A percentile compares a stretch with the other conserved stretches of the same genome.
phyloP scores from a whole-genome alignment of 2,113 vertebrate species.

The Orientallactaga bullata region DNA sequence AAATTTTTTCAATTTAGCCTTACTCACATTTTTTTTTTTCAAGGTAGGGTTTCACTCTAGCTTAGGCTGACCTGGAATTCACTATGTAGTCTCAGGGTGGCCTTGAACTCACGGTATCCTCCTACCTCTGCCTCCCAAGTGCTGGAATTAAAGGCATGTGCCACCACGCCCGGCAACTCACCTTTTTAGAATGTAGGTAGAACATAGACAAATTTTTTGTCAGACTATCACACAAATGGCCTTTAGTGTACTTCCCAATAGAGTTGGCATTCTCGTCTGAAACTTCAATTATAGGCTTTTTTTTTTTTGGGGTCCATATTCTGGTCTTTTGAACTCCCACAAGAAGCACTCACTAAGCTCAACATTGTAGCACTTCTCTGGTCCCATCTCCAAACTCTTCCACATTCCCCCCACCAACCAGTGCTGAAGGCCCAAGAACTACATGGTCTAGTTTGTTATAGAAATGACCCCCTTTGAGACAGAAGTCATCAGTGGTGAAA shows the following conservation, averaged over 20 bases:
- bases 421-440: not conserved
- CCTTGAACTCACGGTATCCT: no score
- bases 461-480: no score
- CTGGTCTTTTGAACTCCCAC: not conserved
- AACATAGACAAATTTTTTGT: no score
- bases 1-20: not conserved
- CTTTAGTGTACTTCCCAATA: not conserved
- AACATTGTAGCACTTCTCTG: not conserved
- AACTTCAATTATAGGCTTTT: not conserved
- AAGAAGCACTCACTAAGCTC: not conserved
- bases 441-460: not conserved
- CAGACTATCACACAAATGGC: not conserved
- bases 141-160: no score
- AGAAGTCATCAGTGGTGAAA: no score
- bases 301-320: not conserved
- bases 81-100: no score
- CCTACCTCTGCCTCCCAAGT: no score
- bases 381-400: not conserved
- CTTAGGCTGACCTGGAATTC: no score
- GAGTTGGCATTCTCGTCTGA: not conserved
- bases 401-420: not conserved
- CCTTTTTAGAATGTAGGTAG: not conserved
- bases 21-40: not conserved
- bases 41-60: no score
- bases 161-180: no score